Evolutionary conservation across 1,140 invertebrate species (phyloP).

Genomic region (Tribolium castaneum): DNA sequence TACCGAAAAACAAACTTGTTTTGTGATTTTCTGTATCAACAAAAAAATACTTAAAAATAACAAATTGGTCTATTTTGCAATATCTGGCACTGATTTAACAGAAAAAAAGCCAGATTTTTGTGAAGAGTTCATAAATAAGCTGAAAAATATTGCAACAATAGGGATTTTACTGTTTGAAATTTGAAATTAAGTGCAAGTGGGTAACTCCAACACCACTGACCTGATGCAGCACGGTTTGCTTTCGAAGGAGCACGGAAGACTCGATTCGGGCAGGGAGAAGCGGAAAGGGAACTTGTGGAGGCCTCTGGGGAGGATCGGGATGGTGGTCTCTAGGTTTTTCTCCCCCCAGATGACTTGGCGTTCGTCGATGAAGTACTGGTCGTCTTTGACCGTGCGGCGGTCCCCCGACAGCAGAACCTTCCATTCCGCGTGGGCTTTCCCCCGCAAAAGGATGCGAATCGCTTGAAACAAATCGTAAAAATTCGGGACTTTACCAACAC

Average conservation of each 20-base stretch:
- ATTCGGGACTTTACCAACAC: background rate
- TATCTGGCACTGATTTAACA: no score
- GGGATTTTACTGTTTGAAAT: no score
- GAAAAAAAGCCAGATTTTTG: no score
- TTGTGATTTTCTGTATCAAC: no score
- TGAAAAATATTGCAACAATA: no score
- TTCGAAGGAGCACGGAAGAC: conserved; percentile 84
- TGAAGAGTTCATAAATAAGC: no score
- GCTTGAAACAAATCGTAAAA: conserved; percentile 66
- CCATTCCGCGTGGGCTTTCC: conserved; percentile 86
- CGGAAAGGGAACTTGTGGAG: conserved; percentile 81
- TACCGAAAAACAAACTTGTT: no score
- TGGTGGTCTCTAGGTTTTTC: conserved; percentile 70
- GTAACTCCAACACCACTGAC: no score
- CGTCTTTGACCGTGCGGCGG: conserved; percentile 80
- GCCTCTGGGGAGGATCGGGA: conserved; percentile 81
- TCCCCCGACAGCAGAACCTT: conserved; percentile 84
- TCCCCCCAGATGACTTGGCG: conserved; percentile 82
- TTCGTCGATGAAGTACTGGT: conserved; percentile 86
- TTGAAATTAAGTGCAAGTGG: no score
- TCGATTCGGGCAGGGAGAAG: conserved; percentile 82
- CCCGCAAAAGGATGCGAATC: conserved; percentile 78
- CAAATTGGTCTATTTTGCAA: no score
- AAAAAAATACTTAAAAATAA: no score
- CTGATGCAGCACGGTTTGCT: conserved; percentile 79